Evolutionary conservation across 2,113 vertebrate genomes (phyloP).

Genomic region (Dolichotis patagonum): DNA sequence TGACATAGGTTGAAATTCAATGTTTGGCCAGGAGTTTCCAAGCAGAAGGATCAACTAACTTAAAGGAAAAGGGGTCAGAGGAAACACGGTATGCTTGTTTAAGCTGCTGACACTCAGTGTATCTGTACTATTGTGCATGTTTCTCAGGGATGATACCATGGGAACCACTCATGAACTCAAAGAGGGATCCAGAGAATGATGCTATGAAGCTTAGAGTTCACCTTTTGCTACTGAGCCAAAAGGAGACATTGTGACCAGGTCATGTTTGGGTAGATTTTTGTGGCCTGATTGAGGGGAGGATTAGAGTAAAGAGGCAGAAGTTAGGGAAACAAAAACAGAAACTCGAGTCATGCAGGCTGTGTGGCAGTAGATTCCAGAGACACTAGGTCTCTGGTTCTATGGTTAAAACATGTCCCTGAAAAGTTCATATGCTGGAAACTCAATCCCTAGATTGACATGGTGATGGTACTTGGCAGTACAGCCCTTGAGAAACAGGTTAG

Average conservation of each 20-base stretch:
- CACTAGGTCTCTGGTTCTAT: no score
- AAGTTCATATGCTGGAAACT: not conserved
- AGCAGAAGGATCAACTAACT: not conserved
- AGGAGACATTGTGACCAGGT: accelerated
- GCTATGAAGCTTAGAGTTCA: not conserved
- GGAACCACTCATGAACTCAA: not conserved
- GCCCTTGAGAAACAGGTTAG: not conserved
- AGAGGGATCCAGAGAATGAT: not conserved
- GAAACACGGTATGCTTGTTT: not conserved
- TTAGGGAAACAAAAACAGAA: not conserved
- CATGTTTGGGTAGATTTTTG: not conserved
- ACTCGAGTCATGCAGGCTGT: not conserved
- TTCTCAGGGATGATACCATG: not conserved
- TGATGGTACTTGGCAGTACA: not conserved
- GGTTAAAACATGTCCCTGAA: not conserved
- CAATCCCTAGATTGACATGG: not conserved
- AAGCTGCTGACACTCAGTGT: accelerated
- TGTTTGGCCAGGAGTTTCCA: not conserved
- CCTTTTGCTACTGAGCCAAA: not conserved
- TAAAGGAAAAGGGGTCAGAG: not conserved
- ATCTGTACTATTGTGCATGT: not conserved
- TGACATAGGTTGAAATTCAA: not conserved
- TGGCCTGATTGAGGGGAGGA: accelerated
- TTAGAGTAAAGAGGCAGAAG: not conserved
- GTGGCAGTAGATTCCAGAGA: not conserved